Percentiles rank a stretch among this genome's conserved stretches.
Evolutionary conservation across 37 sponge, comb jelly and placozoan genomes (phyloP).

Genomic region (Spongilla lacustris): DNA sequence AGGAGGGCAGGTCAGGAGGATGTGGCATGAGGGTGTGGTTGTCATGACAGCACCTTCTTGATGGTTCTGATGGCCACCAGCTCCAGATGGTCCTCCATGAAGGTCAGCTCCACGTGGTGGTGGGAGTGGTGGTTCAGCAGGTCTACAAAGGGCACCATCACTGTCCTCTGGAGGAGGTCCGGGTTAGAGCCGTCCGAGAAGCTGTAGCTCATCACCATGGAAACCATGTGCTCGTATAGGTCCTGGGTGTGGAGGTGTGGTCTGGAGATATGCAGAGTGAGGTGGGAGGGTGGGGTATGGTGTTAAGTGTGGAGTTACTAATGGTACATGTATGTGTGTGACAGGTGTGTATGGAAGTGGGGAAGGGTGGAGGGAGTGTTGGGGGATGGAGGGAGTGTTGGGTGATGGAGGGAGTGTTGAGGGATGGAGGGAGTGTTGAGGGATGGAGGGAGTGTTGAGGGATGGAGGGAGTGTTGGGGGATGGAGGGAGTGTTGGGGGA

Average conservation of each 20-base stretch:
- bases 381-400: no score
- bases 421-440: no score
- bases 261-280: slow-evolving; percentile 26
- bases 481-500: no score
- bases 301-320: no score
- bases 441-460: no score
- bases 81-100: slow-evolving; percentile 10
- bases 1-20: not conserved
- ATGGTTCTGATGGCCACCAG: slow-evolving; percentile 67
- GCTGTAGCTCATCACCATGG: slow-evolving; percentile 82
- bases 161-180: slow-evolving; percentile 33
- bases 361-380: no score
- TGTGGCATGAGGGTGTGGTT: not conserved
- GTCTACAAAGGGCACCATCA: slow-evolving; percentile 86
- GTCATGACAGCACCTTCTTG: slow-evolving; percentile 36
- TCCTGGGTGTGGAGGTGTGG: slow-evolving; percentile 4
- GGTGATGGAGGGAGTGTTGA: no score
- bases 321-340: no score
- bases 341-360: no score
- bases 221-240: slow-evolving; percentile 46
- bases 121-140: slow-evolving; percentile 73
- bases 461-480: no score
- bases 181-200: slow-evolving; percentile 58
- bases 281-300: no score
- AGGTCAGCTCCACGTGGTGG: slow-evolving; percentile 71